Conservation (phyloP, 1,140 invertebrate species). For the Zaprionus davidi region DNA sequence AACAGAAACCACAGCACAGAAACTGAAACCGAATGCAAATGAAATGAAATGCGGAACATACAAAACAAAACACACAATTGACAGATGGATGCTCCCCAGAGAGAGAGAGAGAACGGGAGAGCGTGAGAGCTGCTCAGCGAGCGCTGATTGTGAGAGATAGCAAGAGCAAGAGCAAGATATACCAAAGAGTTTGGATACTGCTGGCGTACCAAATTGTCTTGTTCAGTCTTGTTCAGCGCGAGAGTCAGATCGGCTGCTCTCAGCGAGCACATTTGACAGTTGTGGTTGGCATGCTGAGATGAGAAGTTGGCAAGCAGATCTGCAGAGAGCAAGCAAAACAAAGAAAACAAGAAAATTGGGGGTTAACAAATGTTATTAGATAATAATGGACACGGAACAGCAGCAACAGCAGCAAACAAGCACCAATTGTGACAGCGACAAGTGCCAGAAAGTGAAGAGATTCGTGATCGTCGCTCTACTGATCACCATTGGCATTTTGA, state of each 20-base stretch:
- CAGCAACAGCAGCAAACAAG: conserved; percentile 42
- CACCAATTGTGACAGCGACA: conserved; percentile 64
- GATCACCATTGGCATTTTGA: conserved; percentile 65
- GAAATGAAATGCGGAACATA: conserved; percentile 43
- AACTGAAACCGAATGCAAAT: conserved; percentile 35
- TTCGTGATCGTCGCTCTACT: conserved; percentile 69
- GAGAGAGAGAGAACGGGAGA: neutral
- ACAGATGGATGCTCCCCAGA: conserved; percentile 52
- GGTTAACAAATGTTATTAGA: conserved; percentile 56
- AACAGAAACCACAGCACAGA: conserved; percentile 10
- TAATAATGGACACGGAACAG: conserved; percentile 53
- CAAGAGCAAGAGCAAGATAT: neutral
- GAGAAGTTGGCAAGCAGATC: conserved; percentile 20
- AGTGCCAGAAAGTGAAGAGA: conserved; percentile 73
- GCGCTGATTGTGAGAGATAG: conserved; percentile 49
- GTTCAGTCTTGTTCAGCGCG: conserved; percentile 37
- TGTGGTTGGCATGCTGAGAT: conserved; percentile 27
- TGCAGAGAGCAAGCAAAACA: conserved; percentile 13
- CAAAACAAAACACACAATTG: conserved; percentile 46
- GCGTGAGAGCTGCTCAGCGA: neutral
- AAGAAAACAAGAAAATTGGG: conserved; percentile 21
- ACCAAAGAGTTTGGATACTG: conserved; percentile 34
- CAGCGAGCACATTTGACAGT: conserved; percentile 44
- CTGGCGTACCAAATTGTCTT: conserved; percentile 11
- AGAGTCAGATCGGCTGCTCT: conserved; percentile 40